Evolutionary conservation across 2,797 vertebrate species (phyloP).

Genomic region (Sparidentex hasta): DNA sequence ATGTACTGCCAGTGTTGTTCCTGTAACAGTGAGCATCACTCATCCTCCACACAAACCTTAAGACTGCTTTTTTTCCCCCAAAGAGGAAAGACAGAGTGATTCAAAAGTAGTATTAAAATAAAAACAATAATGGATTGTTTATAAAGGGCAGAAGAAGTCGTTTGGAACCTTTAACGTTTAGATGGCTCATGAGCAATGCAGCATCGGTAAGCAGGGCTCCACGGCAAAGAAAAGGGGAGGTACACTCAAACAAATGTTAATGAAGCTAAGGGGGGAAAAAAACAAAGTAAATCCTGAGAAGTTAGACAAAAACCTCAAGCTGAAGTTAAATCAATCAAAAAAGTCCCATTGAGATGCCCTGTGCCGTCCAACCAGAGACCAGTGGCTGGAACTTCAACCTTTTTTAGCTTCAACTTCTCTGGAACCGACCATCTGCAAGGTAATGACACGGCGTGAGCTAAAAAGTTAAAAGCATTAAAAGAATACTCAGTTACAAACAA

Average conservation of each 20-base stretch:
- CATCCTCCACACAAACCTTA: neutral
- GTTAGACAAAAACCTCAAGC: neutral
- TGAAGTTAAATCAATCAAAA: neutral
- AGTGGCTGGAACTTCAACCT: neutral
- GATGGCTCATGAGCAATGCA: neutral
- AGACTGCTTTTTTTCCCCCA: neutral
- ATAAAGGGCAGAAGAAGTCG: constrained; percentile 1
- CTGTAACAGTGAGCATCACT: neutral
- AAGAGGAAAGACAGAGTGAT: neutral
- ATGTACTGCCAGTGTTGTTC: constrained; percentile 1
- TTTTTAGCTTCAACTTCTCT: neutral
- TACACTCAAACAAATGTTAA: neutral
- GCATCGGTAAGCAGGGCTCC: neutral
- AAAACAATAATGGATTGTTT: neutral
- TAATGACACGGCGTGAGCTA: neutral
- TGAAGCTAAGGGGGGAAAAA: neutral
- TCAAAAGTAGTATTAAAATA: neutral
- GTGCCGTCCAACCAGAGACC: too few relatives aligned
- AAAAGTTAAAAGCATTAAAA: too few relatives aligned
- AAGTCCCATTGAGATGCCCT: neutral
- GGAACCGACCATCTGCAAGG: neutral
- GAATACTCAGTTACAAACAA: too few relatives aligned
- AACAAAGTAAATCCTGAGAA: neutral
- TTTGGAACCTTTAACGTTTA: neutral
- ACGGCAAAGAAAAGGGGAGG: neutral